phyloP scores from a whole-genome alignment of 2,888 invertebrate genomes.

The Dione vanillae region DNA sequence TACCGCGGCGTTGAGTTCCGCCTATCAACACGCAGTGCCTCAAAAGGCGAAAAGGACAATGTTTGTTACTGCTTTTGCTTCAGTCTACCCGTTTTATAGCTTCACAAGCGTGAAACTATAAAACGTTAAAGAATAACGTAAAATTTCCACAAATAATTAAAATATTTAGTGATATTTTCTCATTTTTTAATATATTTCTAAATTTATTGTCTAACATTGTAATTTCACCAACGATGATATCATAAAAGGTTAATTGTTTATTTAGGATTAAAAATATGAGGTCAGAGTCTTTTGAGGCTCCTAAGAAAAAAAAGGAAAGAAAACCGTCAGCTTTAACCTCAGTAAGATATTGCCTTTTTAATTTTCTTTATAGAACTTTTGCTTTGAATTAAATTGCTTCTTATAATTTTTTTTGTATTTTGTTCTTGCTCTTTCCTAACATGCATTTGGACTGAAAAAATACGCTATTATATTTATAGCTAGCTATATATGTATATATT shows the following conservation, averaged over 20 bases:
- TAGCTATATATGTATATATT: no score
- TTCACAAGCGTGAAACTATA: no score
- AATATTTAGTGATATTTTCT: background rate
- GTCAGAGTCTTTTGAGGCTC: conserved; percentile 46
- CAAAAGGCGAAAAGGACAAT: no score
- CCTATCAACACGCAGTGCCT: no score
- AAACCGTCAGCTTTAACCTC: conserved; percentile 39
- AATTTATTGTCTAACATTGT: conserved; percentile 5
- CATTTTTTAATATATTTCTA: background rate
- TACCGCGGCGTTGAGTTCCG: no score
- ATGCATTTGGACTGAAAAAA: no score
- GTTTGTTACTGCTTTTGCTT: no score
- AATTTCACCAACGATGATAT: background rate
- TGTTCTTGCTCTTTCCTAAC: background rate
- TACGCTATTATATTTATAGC: no score
- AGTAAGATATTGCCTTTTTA: conserved; percentile 26
- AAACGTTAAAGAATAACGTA: background rate
- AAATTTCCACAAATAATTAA: background rate
- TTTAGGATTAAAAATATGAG: conserved; percentile 71
- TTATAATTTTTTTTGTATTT: background rate
- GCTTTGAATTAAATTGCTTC: background rate
- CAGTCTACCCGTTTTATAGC: no score
- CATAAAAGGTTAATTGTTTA: conserved; percentile 6
- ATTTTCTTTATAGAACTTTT: background rate
- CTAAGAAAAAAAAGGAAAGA: conserved; percentile 28